phyloP scores from a whole-genome alignment of 2,888 invertebrate species.

The Charanyca ferruginea region DNA sequence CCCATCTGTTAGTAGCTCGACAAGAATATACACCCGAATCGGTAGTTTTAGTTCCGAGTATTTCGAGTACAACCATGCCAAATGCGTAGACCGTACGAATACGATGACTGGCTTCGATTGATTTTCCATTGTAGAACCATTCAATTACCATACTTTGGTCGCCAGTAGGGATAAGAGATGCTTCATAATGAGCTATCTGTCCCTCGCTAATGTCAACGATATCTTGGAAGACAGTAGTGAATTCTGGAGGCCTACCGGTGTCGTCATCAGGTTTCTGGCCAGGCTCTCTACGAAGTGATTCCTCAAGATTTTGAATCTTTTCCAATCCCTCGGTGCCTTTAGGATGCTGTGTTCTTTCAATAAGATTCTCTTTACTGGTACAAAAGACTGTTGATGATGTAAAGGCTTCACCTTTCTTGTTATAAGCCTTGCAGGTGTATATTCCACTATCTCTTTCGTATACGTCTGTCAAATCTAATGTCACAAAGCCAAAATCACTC shows the following conservation, averaged over 20 bases:
- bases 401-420: constrained; percentile 97
- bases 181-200: constrained; percentile 99
- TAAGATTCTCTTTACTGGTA: constrained; percentile 95
- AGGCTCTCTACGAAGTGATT: constrained; percentile 94
- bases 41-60: constrained; percentile 97
- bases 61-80: constrained; percentile 99
- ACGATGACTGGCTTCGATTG: constrained; percentile 96
- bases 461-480: constrained; percentile 97
- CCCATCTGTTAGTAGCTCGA: constrained; percentile 97
- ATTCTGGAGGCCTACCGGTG: constrained; percentile 96
- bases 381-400: constrained; percentile 97
- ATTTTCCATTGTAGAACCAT: constrained; percentile 98
- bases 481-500: constrained; percentile 99
- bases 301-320: constrained; percentile 97
- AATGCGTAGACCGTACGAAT: constrained; percentile 98
- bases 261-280: constrained; percentile 93
- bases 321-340: constrained; percentile 98
- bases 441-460: constrained; percentile 98
- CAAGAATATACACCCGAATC: constrained; percentile 98
- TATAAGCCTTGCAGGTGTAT: constrained; percentile 97
- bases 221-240: constrained; percentile 96
- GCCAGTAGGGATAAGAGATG: constrained; percentile 97
- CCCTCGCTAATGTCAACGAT: constrained; percentile 97
- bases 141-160: constrained; percentile 98
- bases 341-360: constrained; percentile 97